phyloP scores from a whole-genome alignment of 2,113 vertebrate species.

The Charina bottae region DNA sequence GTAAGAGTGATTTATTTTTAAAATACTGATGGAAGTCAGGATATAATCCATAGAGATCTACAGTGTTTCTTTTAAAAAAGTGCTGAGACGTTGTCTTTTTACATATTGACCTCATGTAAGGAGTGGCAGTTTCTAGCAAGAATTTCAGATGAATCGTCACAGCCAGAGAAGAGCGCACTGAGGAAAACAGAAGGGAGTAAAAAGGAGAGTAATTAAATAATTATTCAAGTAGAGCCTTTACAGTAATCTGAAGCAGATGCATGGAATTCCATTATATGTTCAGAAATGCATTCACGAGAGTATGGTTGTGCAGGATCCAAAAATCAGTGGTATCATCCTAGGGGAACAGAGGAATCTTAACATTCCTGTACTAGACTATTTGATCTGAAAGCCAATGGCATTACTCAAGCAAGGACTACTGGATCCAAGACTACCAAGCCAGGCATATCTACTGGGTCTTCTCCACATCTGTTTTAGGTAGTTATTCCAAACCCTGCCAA shows the following conservation, averaged over 20 bases:
- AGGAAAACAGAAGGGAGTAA: slow-evolving; percentile 36
- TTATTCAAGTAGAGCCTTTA: slow-evolving; percentile 33
- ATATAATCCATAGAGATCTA: background rate
- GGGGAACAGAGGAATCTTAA: background rate
- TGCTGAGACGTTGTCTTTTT: slow-evolving; percentile 39
- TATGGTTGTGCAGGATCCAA: slow-evolving; percentile 22
- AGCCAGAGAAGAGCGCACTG: background rate
- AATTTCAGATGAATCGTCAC: background rate
- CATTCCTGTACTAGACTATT: background rate
- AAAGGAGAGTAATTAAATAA: slow-evolving; percentile 57
- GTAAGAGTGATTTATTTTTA: background rate
- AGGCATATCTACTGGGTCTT: background rate
- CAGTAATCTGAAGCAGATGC: slow-evolving; percentile 48
- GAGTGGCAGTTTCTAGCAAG: background rate
- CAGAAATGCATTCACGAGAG: background rate
- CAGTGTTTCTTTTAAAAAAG: slow-evolving; percentile 13
- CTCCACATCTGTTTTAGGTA: slow-evolving; percentile 9
- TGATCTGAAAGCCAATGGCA: background rate
- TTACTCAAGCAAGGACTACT: slow-evolving; percentile 6
- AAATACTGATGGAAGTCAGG: background rate
- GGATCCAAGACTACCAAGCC: background rate
- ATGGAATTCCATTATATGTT: background rate
- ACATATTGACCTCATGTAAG: background rate
- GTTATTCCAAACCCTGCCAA: background rate
- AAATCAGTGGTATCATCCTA: background rate